Conservation (phyloP, 2,797 vertebrate species). For the Lacerta agilis region DNA sequence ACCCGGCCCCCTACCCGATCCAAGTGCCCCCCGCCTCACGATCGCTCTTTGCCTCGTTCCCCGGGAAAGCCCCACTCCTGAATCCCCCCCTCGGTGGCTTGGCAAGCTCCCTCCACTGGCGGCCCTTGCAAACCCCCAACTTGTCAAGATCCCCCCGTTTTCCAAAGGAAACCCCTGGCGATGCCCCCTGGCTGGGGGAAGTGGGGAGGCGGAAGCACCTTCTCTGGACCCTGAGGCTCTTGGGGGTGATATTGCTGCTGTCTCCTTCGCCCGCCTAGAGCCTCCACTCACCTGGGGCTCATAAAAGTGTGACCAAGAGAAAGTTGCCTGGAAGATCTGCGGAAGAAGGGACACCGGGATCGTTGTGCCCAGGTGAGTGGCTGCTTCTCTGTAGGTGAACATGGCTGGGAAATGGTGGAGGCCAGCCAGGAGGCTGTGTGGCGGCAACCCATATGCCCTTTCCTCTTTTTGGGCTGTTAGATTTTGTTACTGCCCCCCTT, state of each 20-base stretch:
- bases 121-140: neutral
- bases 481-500: neutral
- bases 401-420: neutral
- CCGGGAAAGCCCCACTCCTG: too few species aligned
- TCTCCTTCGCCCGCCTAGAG: neutral
- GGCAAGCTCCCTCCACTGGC: neutral
- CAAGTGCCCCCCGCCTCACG: too few species aligned
- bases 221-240: neutral
- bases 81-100: too few species aligned
- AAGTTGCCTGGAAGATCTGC: too few species aligned
- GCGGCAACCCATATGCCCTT: too few species aligned
- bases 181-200: conserved; percentile 44
- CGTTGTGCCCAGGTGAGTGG: neutral
- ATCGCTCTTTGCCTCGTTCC: neutral
- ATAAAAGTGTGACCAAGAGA: neutral
- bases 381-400: neutral
- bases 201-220: conserved; percentile 13
- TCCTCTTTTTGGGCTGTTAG: neutral
- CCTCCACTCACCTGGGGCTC: neutral
- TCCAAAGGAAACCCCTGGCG: neutral
- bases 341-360: neutral
- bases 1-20: neutral
- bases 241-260: neutral
- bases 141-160: neutral
- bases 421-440: too few species aligned